Evolutionary conservation across 2,888 invertebrate genomes (phyloP), one percentile per base, ranked within the genome.

Genomic region (Heteromurus nitidus): DNA sequence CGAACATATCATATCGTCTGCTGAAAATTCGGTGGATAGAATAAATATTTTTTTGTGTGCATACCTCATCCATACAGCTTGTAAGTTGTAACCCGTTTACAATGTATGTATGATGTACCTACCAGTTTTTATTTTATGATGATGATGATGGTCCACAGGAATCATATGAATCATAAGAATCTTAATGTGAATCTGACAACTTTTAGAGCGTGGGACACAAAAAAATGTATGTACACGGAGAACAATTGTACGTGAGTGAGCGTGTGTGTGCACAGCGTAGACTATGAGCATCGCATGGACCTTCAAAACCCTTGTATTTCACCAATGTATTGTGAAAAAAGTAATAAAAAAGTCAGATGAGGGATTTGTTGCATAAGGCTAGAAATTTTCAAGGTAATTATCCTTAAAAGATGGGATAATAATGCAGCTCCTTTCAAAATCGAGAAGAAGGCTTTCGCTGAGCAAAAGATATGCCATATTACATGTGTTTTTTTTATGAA

Each of bases 341-440:
- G 60, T 60, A 60, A 60, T 60, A 53, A 22, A 67, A 75, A 53
- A n/a, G n/a, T n/a, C n/a, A n/a, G 62, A 79, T 69, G 77, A 69
- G 53, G 58, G 64, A 50, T 77, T n/a, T 77, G 47, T 75, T 70
- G 76, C 18, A 64, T 70, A 64, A 75, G 79, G 74, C 74, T 81
- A 84, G 79, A 84, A 36, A 84, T 84, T 81, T 79, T 84, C 74
- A 58, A 76, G 81, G 77, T 84, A 84, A 84, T 84, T 84, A 84
- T 79, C 65, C 80, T 77, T 79, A 79, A 74, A 82, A 76, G 76
- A 81, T 77, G 77, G 76, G 81, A 80, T 83, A 83, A 83, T 83
- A 79, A 79, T 58, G 70, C 36, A 44, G 31, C n/a, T n/a, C n/a
- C n/a, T n/a, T n/a, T n/a, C n/a, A n/a, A n/a, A n/a, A n/a, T n/a